Conservation (phyloP, 2,113 vertebrate species). For the Rutilus rutilus region DNA sequence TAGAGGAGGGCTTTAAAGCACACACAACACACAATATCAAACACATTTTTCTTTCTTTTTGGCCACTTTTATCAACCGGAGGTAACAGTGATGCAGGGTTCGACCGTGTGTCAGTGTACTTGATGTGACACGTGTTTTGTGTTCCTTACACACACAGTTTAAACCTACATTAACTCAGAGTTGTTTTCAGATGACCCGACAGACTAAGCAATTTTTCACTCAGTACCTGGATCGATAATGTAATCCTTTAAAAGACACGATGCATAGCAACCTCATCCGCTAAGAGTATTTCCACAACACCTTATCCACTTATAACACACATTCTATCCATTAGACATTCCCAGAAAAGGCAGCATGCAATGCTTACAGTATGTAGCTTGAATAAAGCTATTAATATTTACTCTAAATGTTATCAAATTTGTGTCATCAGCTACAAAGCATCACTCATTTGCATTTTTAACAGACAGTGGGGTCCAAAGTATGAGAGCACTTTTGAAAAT, state of each 20-base stretch:
- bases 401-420: too few relatives aligned
- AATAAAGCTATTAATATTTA: not conserved
- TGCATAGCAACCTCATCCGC: slow-evolving; percentile 41
- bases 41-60: not conserved
- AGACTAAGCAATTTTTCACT: slow-evolving; percentile 38
- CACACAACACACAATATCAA: not conserved
- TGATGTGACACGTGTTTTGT: not conserved
- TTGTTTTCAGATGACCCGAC: slow-evolving; percentile 45
- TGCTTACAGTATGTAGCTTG: not conserved
- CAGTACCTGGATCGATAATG: slow-evolving; percentile 56
- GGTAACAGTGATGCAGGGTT: not conserved
- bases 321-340: slow-evolving; percentile 16
- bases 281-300: slow-evolving; percentile 55
- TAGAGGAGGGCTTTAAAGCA: not conserved
- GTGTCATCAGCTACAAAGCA: too few relatives aligned
- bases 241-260: slow-evolving; percentile 59
- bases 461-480: too few relatives aligned
- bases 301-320: slow-evolving; percentile 20
- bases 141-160: slow-evolving; percentile 12
- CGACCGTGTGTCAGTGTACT: not conserved
- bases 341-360: not conserved
- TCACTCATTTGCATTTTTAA: too few relatives aligned
- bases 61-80: not conserved
- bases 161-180: slow-evolving; percentile 16
- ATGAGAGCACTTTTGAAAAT: too few relatives aligned